phyloP scores from a whole-genome alignment of 2,113 vertebrate species.

The Colossoma macropomum region DNA sequence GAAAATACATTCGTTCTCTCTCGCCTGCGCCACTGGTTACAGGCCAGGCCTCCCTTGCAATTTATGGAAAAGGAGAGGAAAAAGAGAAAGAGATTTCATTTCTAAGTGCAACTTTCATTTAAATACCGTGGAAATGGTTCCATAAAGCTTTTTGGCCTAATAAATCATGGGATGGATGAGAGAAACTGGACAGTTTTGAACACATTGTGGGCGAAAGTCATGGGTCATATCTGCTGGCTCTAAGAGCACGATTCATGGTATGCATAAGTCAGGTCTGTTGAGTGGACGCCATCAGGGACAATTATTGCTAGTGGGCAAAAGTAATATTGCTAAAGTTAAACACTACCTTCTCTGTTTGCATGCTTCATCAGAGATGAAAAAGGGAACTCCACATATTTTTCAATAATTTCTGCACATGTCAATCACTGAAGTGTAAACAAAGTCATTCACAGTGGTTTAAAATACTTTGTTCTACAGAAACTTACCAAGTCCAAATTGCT shows the following conservation, averaged over 20 bases:
- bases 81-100: constrained; percentile 54
- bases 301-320: constrained; percentile 28
- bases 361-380: neutral
- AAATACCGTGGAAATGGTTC: constrained; percentile 58
- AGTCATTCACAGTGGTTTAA: no score
- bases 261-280: constrained; percentile 25
- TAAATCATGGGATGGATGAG: constrained; percentile 57
- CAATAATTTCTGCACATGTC: no score
- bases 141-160: constrained; percentile 45
- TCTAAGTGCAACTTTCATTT: constrained; percentile 59
- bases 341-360: constrained; percentile 20
- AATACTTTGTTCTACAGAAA: no score
- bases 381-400: no score
- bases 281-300: constrained; percentile 14
- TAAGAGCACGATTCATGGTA: constrained; percentile 2
- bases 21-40: constrained; percentile 66
- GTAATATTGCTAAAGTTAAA: constrained; percentile 4
- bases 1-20: constrained; percentile 74
- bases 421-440: no score
- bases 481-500: no score
- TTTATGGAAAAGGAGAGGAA: constrained; percentile 66
- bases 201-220: constrained; percentile 1
- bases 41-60: constrained; percentile 69
- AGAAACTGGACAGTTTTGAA: constrained; percentile 33
- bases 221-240: constrained; percentile 17